Evolutionary conservation across 2,113 vertebrate species (phyloP).

Genomic region (Pituophis catenifer): DNA sequence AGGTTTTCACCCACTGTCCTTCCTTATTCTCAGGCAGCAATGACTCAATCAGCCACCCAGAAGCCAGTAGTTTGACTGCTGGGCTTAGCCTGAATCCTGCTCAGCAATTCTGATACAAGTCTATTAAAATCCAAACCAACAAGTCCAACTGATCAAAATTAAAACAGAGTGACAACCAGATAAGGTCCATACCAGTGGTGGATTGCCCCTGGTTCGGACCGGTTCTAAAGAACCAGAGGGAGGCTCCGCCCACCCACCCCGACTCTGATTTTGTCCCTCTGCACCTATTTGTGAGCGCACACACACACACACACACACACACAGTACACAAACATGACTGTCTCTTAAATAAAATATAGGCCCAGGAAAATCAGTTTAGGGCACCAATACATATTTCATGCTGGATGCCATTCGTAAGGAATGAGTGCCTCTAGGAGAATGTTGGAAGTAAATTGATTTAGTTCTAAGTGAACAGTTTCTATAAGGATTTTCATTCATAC

Average conservation of each 20-base stretch:
- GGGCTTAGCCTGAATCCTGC: background rate
- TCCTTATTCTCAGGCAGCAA: background rate
- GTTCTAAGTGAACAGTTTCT: constrained; percentile 38
- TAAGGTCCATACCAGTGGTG: background rate
- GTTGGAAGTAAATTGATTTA: constrained; percentile 36
- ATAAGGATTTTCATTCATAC: background rate
- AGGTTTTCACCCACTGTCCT: background rate
- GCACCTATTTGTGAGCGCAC: background rate
- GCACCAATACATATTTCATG: fast-evolving
- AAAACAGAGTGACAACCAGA: background rate
- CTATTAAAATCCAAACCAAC: background rate
- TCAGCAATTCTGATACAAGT: background rate
- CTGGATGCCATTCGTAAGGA: background rate
- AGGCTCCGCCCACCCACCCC: too few relatives aligned
- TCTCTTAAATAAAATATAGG: background rate
- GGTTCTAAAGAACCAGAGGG: too few relatives aligned
- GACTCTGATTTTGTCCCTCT: background rate
- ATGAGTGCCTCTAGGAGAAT: background rate
- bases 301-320: background rate
- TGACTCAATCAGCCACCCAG: background rate
- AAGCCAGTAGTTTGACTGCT: background rate
- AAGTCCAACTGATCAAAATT: background rate
- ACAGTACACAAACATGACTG: background rate
- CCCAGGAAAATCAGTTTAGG: fast-evolving
- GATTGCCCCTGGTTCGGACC: too few relatives aligned